Conservation (phyloP, 92 coral and sea anemone genomes). For the Palythoa caribaeorum region DNA sequence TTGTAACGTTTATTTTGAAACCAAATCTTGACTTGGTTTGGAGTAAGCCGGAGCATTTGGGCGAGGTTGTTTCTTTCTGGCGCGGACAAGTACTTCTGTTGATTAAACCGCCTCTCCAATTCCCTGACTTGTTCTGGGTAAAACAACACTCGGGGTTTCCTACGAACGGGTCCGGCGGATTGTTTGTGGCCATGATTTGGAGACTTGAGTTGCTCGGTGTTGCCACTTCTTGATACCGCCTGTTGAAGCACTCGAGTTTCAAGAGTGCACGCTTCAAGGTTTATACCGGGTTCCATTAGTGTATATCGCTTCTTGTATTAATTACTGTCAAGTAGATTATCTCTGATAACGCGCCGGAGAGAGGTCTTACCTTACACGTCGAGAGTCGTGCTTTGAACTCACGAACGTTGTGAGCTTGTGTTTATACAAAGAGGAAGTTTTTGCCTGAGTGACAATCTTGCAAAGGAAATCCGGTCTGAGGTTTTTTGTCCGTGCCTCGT, state of each 20-base stretch:
- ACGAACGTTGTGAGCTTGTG: conserved; percentile 71
- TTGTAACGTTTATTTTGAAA: conserved; percentile 99
- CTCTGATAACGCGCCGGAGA: conserved; percentile 36
- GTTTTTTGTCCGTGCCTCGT: conserved; percentile 76
- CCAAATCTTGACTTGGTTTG: conserved; percentile 99
- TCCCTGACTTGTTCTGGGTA: conserved; percentile 98
- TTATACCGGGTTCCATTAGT: conserved; percentile 19
- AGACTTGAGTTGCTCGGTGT: conserved; percentile 62
- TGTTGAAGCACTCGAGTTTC: conserved; percentile 84
- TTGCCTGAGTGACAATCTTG: conserved; percentile 64
- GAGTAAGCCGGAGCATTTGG: conserved; percentile 89
- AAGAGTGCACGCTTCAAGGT: conserved; percentile 54
- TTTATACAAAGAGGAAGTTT: conserved; percentile 80
- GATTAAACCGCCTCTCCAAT: conserved; percentile 95
- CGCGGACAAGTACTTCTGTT: conserved; percentile 98
- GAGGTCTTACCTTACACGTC: conserved; percentile 59
- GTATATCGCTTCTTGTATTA: not conserved
- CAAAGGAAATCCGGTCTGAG: conserved; percentile 84
- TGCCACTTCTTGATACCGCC: conserved; percentile 70
- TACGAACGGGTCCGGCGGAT: conserved; percentile 77
- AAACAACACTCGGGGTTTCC: conserved; percentile 97
- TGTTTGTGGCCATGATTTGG: conserved; percentile 80
- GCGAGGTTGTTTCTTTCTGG: conserved; percentile 99
- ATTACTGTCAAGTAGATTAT: conserved; percentile 66
- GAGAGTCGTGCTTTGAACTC: conserved; percentile 79